Conservation (phyloP, 2,113 vertebrate species). For the Tragelaphus scriptus region DNA sequence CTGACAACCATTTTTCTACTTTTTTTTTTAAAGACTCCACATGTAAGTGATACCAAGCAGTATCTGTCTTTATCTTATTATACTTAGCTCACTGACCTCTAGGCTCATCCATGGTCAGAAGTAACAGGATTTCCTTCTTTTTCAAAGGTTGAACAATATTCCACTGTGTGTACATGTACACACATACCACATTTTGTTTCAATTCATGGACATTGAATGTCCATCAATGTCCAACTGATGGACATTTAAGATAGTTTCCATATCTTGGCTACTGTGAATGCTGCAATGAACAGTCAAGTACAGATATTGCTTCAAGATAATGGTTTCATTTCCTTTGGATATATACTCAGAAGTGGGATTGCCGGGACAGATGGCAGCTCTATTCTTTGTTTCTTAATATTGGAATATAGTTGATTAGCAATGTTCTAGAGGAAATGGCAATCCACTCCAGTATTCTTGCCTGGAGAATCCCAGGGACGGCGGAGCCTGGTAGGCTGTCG, state of each 20-base stretch:
- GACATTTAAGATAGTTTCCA: not conserved
- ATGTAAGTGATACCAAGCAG: not conserved
- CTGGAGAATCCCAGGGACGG: no score
- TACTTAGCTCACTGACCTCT: not conserved
- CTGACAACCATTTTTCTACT: not conserved
- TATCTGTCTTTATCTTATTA: not conserved
- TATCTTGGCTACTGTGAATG: not conserved
- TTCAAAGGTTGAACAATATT: not conserved
- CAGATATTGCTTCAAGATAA: not conserved
- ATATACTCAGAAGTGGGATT: not conserved
- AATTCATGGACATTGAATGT: no score
- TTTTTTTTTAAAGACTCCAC: not conserved
- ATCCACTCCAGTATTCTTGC: no score
- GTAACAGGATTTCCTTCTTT: not conserved
- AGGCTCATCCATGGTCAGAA: not conserved
- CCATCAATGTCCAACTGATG: no score
- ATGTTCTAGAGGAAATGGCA: not conserved
- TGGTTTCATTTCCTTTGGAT: not conserved
- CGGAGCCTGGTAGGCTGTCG: no score
- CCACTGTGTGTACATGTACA: not conserved
- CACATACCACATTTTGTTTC: not conserved
- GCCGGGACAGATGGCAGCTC: not conserved
- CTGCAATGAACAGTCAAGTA: not conserved
- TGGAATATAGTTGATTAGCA: not conserved
- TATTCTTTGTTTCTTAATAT: not conserved